Base-by-base conservation (phyloP, 2,113 vertebrate species). In the Progne subis region DNA sequence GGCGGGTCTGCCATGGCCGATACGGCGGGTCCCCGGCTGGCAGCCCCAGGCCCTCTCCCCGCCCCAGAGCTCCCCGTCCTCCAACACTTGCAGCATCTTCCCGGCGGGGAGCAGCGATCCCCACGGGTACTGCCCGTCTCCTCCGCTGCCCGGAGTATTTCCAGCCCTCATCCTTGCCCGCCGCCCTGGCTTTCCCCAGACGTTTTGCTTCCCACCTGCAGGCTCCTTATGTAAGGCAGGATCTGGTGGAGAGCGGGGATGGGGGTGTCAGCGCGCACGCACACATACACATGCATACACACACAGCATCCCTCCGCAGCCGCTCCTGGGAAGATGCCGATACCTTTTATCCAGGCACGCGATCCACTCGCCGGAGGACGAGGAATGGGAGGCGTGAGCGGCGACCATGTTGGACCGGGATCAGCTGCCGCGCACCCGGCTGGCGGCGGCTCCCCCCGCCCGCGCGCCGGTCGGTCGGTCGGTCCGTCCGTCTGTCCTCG, bases 331-430 rank as follows among this genome's bases (percentile, higher is more conserved):
- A 47, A 75, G 83, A 85, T 50, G 64, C 55, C 28, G 78, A 86
- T 98, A 99, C 99, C 99, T 99, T 96, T 99, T 99, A 97, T 99
- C 99, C 95, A 99, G 97, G 96, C 99, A 99, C 92, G 99, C 97
- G 95, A 99, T 99, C 99, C 99, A 99, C 97, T 99, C 99, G 88
- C 98, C 96, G 77, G 99, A 99, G 86, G 99, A 98, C 61, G 98
- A 98, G 71, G 99, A 97, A 97, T 98, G 99, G 80, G 98, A 98
- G 75, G 98, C 97, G 98, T 98, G 99, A 88, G 98, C 99, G 92
- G 99, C 99, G 63, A 99, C 99, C 99, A 99, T 99, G 97, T 98
- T 99, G 97, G 94, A 97, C 95, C 96, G 97, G 89, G 88, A 97
- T 65, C 80, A 25, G 83, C 44, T 86, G 60, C 86, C 88, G 64